These are phyloP conservation scores for Zapus hudsonius DNA, from an alignment of 2,113 vertebrate species.

Conservation along the genomic window DNA sequence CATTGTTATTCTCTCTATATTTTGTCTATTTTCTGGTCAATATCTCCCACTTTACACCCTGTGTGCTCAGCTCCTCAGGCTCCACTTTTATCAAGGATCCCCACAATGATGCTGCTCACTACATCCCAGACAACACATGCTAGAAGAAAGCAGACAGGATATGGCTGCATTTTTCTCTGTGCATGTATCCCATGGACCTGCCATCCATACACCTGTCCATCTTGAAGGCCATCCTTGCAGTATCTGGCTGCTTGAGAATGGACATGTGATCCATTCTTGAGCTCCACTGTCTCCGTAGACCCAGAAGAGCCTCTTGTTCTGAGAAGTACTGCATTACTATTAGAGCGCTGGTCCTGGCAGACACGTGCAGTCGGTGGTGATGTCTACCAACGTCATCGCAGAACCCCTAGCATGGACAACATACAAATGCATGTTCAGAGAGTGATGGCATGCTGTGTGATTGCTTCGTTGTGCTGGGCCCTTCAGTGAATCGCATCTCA, in stretches of 20 bases:
- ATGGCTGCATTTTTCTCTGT: background rate
- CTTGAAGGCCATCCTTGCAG: too few relatives aligned
- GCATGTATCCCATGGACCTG: background rate
- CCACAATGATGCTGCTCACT: background rate
- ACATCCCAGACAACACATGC: background rate
- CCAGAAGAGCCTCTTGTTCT: background rate
- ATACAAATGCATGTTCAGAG: background rate
- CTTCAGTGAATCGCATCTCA: background rate
- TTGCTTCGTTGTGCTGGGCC: background rate
- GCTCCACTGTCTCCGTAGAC: background rate
- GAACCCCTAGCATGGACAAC: background rate
- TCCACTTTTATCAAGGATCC: background rate
- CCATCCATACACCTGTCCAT: background rate
- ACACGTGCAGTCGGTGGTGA: background rate
- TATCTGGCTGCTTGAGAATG: background rate
- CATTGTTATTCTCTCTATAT: background rate
- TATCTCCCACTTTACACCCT: background rate
- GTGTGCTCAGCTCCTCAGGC: background rate
- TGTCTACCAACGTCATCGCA: background rate
- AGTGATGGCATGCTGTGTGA: background rate
- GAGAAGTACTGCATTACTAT: background rate
- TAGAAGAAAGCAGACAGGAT: background rate
- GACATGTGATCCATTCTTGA: background rate
- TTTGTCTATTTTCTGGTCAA: background rate
- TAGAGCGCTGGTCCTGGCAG: background rate